Evolutionary conservation across 2,113 vertebrate species (phyloP).

Genomic region (Cyphomyrus plagiostoma): DNA sequence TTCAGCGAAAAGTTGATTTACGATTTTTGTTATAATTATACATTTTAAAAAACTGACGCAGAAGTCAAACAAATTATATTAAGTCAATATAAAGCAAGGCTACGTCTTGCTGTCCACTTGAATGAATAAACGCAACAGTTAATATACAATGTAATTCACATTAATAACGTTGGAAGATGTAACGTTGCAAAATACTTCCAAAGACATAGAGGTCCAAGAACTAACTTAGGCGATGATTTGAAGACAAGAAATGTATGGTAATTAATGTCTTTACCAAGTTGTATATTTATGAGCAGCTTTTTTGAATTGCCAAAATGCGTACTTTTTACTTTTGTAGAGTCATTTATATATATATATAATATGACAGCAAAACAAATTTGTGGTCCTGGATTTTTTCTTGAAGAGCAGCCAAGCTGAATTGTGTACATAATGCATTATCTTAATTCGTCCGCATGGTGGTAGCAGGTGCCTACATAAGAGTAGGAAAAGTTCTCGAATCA

Average conservation of each 20-base stretch:
- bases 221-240: neutral
- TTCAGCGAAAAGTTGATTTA: neutral
- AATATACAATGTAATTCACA: neutral
- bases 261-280: neutral
- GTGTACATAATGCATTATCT: neutral
- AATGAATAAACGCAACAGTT: neutral
- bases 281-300: neutral
- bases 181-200: neutral
- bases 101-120: neutral
- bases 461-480: neutral
- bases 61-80: neutral
- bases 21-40: neutral
- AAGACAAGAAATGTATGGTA: neutral
- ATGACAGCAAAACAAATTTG: neutral
- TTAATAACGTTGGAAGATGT: neutral
- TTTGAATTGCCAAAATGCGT: neutral
- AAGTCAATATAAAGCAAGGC: neutral
- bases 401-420: neutral
- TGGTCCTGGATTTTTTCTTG: neutral
- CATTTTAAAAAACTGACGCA: neutral
- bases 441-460: conserved; percentile 13
- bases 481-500: neutral
- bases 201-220: neutral
- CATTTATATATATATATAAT: neutral
- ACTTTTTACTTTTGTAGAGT: neutral